phyloP scores from a whole-genome alignment of 2,113 vertebrate species.

The Tenrec ecaudatus region DNA sequence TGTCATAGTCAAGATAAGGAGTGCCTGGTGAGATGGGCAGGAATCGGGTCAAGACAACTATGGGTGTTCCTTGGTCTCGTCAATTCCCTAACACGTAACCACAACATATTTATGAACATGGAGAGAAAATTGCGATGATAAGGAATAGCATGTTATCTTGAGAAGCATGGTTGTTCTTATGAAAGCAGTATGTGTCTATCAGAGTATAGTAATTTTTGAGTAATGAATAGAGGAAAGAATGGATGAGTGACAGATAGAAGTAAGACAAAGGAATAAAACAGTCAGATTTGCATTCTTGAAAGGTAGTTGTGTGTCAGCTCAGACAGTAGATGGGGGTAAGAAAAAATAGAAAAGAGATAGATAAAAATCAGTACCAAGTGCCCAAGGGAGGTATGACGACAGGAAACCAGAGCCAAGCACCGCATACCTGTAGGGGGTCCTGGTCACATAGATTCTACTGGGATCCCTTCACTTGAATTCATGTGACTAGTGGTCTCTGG shows the following conservation, averaged over 20 bases:
- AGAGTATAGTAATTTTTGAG: background rate
- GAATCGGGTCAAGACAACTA: background rate
- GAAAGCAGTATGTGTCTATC: background rate
- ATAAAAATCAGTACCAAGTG: background rate
- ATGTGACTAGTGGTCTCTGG: fast-evolving
- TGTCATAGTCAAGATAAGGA: too few species aligned
- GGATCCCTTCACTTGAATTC: background rate
- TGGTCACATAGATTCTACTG: too few species aligned
- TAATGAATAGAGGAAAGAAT: background rate
- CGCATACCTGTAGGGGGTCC: background rate
- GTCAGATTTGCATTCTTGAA: background rate
- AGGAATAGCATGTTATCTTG: background rate
- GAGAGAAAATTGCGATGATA: background rate
- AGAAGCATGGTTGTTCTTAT: background rate
- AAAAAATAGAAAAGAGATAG: background rate
- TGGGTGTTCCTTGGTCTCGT: background rate
- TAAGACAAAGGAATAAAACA: background rate
- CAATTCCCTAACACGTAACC: background rate
- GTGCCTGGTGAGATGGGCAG: background rate
- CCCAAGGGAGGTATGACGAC: too few species aligned
- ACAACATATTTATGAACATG: background rate
- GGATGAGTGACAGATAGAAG: background rate
- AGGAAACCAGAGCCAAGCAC: fast-evolving
- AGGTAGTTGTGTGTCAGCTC: background rate
- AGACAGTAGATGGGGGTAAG: background rate